Percentiles rank a stretch among this genome's conserved stretches.
These are phyloP conservation scores for Drosophila buzzatii DNA, from an alignment of 2,888 invertebrate species.

Conservation along the genomic window DNA sequence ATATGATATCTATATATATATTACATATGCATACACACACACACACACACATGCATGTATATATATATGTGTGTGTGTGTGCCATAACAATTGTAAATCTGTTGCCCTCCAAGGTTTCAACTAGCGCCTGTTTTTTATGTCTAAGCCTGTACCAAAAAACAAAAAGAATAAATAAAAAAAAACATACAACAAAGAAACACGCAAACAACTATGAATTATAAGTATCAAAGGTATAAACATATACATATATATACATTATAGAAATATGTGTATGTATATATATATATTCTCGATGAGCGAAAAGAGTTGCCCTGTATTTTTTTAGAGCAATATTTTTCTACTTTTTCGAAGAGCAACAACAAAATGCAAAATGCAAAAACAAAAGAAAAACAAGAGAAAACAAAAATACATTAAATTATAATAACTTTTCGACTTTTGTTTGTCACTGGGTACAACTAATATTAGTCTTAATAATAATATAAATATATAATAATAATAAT, in stretches of 20 bases:
- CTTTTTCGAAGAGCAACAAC: conserved; percentile 63
- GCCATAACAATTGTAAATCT: conserved; percentile 54
- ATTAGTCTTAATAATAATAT: conserved; percentile 10
- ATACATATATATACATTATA: conserved; percentile 17
- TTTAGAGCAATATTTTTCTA: conserved; percentile 77
- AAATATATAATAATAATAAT: neutral
- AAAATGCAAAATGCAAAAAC: conserved; percentile 2
- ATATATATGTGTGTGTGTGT: conserved; percentile 29
- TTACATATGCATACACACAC: conserved; percentile 1
- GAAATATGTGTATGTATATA: conserved; percentile 13
- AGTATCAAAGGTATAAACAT: conserved; percentile 34
- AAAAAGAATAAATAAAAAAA: conserved; percentile 24
- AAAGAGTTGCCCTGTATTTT: conserved; percentile 72
- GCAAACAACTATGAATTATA: conserved; percentile 39
- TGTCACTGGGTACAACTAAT: conserved; percentile 23
- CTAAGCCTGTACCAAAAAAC: conserved; percentile 65
- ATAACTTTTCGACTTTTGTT: conserved; percentile 35
- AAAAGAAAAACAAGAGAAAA: conserved; percentile 38
- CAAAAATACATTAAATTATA: conserved; percentile 8
- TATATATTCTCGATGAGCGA: conserved; percentile 21
- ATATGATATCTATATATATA: conserved; percentile 17
- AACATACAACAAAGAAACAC: conserved; percentile 18
- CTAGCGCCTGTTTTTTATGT: conserved; percentile 77
- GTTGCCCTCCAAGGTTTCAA: conserved; percentile 78
- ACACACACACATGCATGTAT: neutral